Conservation (phyloP, 2,888 invertebrate genomes). For the Altica lythri region DNA sequence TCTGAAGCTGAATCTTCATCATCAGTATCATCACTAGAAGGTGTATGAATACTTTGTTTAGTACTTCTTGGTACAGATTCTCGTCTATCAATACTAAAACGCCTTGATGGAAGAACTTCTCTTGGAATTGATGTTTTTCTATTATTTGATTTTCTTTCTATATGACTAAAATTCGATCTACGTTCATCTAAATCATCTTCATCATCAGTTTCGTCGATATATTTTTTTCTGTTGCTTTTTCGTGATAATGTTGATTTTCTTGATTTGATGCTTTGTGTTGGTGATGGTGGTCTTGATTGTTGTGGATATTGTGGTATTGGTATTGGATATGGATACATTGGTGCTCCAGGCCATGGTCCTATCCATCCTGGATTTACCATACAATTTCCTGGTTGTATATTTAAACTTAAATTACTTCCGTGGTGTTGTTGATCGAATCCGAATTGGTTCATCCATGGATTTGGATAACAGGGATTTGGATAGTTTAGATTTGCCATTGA, state of each 20-base stretch:
- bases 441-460: constrained; percentile 54
- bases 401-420: constrained; percentile 64
- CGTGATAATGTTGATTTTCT: constrained; percentile 69
- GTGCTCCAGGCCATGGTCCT: constrained; percentile 57
- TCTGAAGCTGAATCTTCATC: constrained; percentile 46
- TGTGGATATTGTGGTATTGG: no score
- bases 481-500: constrained; percentile 73
- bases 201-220: constrained; percentile 60
- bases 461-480: constrained; percentile 60
- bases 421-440: constrained; percentile 53
- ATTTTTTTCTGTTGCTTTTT: constrained; percentile 59
- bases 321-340: constrained; percentile 51
- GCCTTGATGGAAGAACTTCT: constrained; percentile 46
- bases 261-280: constrained; percentile 71
- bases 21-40: constrained; percentile 49
- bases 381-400: constrained; percentile 54
- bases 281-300: constrained; percentile 69
- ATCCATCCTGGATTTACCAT: constrained; percentile 57
- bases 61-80: constrained; percentile 43
- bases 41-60: constrained; percentile 44
- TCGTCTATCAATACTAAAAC: constrained; percentile 45
- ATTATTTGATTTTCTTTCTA: constrained; percentile 48
- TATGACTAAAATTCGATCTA: constrained; percentile 52
- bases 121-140: constrained; percentile 49
- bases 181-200: constrained; percentile 46